Evolutionary conservation across 2,113 vertebrate genomes (phyloP).

Genomic region (Pluvialis apricaria): DNA sequence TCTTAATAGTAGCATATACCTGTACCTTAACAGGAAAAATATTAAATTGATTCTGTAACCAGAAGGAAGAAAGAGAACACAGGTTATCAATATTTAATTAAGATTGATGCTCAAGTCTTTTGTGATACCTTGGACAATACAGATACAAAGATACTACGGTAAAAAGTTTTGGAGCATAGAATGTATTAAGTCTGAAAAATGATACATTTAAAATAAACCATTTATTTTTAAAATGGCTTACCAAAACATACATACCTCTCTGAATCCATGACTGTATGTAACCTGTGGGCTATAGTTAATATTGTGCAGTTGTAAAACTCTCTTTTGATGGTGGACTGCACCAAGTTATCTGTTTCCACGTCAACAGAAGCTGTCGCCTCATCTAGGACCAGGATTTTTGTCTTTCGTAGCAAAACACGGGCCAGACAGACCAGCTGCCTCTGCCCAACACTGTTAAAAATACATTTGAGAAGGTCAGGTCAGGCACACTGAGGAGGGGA

Average conservation of each 20-base stretch:
- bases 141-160: background rate
- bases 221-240: background rate
- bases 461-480: background rate
- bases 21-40: background rate
- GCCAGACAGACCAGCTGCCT: slow-evolving; percentile 70
- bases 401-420: slow-evolving; percentile 59
- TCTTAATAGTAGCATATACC: background rate
- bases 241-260: slow-evolving; percentile 53
- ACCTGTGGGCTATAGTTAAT: slow-evolving; percentile 62
- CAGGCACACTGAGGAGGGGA: background rate
- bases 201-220: background rate
- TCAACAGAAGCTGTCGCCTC: slow-evolving; percentile 64
- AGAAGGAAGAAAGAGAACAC: background rate
- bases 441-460: slow-evolving; percentile 60
- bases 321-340: slow-evolving; percentile 62
- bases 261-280: slow-evolving; percentile 60
- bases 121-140: background rate
- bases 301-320: slow-evolving; percentile 66
- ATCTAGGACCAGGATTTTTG: slow-evolving; percentile 70
- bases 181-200: background rate
- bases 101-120: background rate
- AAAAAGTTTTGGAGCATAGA: background rate
- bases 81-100: background rate
- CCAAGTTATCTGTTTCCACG: slow-evolving; percentile 54
- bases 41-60: background rate